Percentiles rank a stretch among this genome's conserved stretches.
phyloP scores from a whole-genome alignment of 2,113 vertebrate species.

The Oenanthe oenanthe region DNA sequence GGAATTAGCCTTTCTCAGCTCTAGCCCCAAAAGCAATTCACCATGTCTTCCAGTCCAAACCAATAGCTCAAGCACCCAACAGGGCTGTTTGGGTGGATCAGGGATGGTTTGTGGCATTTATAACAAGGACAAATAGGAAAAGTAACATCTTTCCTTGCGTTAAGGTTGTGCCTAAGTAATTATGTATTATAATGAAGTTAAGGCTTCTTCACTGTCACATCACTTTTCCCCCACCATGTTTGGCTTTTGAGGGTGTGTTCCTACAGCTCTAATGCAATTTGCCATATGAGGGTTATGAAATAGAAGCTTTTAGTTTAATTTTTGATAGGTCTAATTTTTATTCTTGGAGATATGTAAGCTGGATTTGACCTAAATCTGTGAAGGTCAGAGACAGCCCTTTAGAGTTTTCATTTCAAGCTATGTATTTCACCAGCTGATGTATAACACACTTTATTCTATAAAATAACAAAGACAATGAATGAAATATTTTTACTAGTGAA shows the following conservation, averaged over 20 bases:
- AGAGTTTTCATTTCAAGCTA: neutral
- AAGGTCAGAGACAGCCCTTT: neutral
- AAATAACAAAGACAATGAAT: neutral
- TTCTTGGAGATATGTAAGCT: neutral
- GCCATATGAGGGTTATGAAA: neutral
- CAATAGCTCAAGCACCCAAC: neutral
- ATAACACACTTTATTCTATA: neutral
- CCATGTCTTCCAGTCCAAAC: neutral
- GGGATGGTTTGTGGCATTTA: neutral
- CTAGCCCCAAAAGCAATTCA: neutral
- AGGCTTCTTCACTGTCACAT: neutral
- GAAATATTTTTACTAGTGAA: neutral
- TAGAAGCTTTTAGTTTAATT: neutral
- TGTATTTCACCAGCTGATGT: neutral
- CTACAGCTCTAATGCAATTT: neutral
- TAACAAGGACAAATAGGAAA: neutral
- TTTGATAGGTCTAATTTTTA: neutral
- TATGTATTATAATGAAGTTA: neutral
- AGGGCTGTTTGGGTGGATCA: neutral
- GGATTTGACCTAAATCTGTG: constrained; percentile 4
- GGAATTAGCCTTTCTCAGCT: neutral
- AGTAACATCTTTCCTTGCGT: neutral
- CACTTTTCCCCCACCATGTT: neutral
- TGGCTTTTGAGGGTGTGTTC: neutral
- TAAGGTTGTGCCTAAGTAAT: neutral